phyloP scores from a whole-genome alignment of 1,140 invertebrate genomes.

The Cydia fagiglandana region DNA sequence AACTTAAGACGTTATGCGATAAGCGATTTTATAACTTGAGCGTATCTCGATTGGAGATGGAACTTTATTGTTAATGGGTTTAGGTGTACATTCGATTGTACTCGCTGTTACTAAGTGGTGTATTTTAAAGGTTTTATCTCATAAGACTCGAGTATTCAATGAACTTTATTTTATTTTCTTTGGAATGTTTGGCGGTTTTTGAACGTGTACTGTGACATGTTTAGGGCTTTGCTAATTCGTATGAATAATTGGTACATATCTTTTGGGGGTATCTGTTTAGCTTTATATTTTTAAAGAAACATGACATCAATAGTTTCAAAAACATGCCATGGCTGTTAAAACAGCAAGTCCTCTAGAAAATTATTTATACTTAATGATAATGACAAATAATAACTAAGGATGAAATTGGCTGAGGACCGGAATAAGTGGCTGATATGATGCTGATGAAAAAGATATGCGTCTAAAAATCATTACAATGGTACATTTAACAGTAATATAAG shows the following conservation, averaged over 20 bases:
- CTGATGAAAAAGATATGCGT: no score
- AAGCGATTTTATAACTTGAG: neutral
- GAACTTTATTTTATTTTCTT: slow-evolving; percentile 8
- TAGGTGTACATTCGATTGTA: neutral
- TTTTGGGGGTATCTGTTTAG: neutral
- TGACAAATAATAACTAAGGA: no score
- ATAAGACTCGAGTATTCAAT: slow-evolving; percentile 10
- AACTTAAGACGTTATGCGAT: neutral
- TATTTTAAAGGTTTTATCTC: slow-evolving; percentile 12
- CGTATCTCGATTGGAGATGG: neutral
- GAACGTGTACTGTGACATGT: neutral
- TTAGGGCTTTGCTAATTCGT: neutral
- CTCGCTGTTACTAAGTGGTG: slow-evolving; percentile 8
- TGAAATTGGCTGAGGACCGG: no score
- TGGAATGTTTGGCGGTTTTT: slow-evolving; percentile 8
- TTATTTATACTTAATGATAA: no score
- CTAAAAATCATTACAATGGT: no score
- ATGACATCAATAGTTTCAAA: no score
- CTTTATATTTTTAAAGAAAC: no score
- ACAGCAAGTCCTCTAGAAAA: no score
- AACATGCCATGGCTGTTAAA: no score
- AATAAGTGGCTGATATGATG: no score
- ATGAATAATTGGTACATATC: neutral
- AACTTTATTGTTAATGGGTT: neutral
- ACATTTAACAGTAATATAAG: no score